Evolutionary conservation across 2,797 vertebrate genomes (phyloP).

Genomic region (Tragopan temminckii): DNA sequence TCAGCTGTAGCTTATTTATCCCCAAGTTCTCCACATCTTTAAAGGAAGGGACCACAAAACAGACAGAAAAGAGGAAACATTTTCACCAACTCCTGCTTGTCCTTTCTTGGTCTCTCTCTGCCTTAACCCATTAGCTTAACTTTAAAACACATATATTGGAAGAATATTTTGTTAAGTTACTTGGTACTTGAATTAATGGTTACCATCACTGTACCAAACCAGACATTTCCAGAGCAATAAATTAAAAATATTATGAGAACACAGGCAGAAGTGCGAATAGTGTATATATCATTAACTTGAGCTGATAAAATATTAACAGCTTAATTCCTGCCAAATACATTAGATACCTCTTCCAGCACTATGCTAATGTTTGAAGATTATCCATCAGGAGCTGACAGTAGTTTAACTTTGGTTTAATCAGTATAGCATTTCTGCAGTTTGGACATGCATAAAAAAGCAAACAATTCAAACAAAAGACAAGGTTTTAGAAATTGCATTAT

Average conservation of each 20-base stretch:
- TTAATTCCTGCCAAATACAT: constrained; percentile 6
- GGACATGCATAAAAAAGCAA: background rate
- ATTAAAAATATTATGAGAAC: constrained; percentile 14
- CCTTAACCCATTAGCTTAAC: background rate
- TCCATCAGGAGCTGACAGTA: background rate
- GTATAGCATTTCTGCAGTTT: background rate
- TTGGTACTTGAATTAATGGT: background rate
- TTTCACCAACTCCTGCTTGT: background rate
- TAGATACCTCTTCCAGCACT: background rate
- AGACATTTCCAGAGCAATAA: background rate
- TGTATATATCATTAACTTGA: constrained; percentile 50
- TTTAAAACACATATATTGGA: background rate
- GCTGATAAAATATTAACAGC: constrained; percentile 60
- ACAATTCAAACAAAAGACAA: background rate
- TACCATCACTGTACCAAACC: background rate
- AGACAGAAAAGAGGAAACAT: background rate
- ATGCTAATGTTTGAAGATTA: background rate
- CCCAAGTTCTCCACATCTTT: background rate
- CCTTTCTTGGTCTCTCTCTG: background rate
- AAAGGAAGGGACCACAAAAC: background rate
- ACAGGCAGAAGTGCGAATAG: constrained; percentile 12
- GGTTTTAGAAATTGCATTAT: background rate
- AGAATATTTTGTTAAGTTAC: background rate
- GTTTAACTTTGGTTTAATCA: background rate
- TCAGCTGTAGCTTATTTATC: background rate